Evolutionary conservation across 2,888 invertebrate genomes (phyloP).

Genomic region (Andrena camellia): DNA sequence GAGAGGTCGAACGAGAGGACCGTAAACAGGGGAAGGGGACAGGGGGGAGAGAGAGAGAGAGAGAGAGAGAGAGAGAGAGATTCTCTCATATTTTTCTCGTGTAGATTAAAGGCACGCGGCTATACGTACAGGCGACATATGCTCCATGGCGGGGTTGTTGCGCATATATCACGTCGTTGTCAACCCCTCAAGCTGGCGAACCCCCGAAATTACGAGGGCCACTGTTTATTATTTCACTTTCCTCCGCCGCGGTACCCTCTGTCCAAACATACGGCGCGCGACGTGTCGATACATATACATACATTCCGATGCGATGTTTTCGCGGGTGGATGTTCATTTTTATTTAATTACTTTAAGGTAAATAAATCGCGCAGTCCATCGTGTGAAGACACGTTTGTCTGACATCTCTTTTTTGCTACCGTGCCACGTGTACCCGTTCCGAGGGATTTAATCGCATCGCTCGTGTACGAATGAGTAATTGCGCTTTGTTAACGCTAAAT

Average conservation of each 20-base stretch:
- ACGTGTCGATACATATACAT: slow-evolving; percentile 6
- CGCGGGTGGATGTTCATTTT: slow-evolving; percentile 53
- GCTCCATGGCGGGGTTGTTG: slow-evolving; percentile 42
- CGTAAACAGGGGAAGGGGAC: not conserved
- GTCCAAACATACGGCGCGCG: slow-evolving; percentile 67
- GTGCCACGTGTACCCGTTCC: not conserved
- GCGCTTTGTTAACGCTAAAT: not conserved
- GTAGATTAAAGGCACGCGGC: slow-evolving; percentile 58
- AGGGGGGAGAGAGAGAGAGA: not conserved
- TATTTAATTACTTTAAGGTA: slow-evolving; percentile 58
- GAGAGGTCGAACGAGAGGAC: not conserved
- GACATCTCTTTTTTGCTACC: not conserved
- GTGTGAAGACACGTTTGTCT: not conserved
- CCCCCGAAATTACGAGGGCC: slow-evolving; percentile 79
- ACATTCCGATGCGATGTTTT: slow-evolving; percentile 20
- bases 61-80: not conserved
- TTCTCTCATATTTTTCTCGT: slow-evolving; percentile 47
- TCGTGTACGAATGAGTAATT: not conserved
- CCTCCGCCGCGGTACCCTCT: slow-evolving; percentile 55
- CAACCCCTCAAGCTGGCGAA: slow-evolving; percentile 75
- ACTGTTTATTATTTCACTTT: slow-evolving; percentile 80
- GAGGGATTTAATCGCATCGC: not conserved
- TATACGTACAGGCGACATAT: slow-evolving; percentile 67
- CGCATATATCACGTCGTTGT: slow-evolving; percentile 77
- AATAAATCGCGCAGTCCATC: slow-evolving; percentile 27